Evolutionary conservation across 2,113 vertebrate genomes (phyloP).

Genomic region (Caloenas nicobarica): DNA sequence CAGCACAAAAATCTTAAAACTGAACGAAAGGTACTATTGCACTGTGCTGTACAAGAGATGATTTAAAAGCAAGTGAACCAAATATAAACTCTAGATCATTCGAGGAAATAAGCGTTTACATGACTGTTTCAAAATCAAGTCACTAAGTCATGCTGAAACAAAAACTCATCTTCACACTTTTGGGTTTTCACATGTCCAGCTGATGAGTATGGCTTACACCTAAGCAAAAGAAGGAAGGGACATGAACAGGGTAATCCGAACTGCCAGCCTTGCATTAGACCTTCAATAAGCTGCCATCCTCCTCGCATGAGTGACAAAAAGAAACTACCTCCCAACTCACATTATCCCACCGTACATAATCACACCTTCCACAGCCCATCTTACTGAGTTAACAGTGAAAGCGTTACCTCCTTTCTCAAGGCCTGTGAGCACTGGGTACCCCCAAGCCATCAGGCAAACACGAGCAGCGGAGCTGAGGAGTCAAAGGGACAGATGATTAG

Average conservation of each 20-base stretch:
- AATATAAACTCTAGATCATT: neutral
- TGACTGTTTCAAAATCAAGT: neutral
- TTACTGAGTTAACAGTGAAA: neutral
- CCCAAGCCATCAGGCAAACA: neutral
- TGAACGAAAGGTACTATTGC: neutral
- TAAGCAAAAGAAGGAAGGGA: neutral
- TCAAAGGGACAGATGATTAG: neutral
- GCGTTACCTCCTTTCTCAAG: neutral
- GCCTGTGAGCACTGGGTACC: fast-evolving
- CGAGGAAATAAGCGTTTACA: neutral
- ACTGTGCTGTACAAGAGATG: fast-evolving
- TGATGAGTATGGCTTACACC: neutral
- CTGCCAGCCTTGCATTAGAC: neutral
- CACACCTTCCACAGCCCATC: neutral
- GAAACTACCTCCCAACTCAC: neutral
- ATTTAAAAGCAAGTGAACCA: neutral
- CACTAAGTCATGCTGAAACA: neutral
- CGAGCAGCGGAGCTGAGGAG: neutral
- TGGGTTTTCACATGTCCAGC: neutral
- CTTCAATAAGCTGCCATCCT: neutral
- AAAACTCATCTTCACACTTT: neutral
- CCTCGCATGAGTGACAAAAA: neutral
- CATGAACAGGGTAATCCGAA: fast-evolving
- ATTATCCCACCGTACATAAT: neutral
- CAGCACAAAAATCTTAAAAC: neutral